phyloP scores from a whole-genome alignment of 2,113 vertebrate species.

The Lutjanus erythropterus region DNA sequence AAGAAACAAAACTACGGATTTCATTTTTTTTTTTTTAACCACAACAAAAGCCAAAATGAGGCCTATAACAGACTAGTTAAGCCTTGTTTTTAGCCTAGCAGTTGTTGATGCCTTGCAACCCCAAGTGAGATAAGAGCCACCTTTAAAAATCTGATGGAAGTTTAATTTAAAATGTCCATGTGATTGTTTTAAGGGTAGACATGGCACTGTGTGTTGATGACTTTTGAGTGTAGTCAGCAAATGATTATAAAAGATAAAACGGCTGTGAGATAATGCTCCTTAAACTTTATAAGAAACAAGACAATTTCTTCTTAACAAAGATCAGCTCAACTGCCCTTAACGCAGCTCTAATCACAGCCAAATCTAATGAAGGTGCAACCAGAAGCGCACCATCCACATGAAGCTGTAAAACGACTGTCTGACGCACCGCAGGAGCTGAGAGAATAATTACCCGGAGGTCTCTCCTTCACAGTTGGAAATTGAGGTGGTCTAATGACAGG shows the following conservation, averaged over 20 bases:
- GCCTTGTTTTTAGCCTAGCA: too few species aligned
- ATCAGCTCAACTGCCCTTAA: slow-evolving; percentile 36
- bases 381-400: slow-evolving; percentile 33
- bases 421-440: slow-evolving; percentile 23
- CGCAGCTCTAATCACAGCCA: slow-evolving; percentile 31
- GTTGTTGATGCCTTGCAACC: too few species aligned
- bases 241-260: not conserved
- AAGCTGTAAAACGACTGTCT: slow-evolving; percentile 38
- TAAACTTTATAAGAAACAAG: slow-evolving; percentile 7
- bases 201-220: not conserved
- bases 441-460: slow-evolving; percentile 59
- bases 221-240: not conserved
- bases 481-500: slow-evolving; percentile 45
- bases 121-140: too few species aligned
- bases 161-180: not conserved
- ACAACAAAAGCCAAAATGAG: too few species aligned
- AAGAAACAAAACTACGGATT: too few species aligned
- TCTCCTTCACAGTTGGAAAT: slow-evolving; percentile 37
- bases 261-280: not conserved
- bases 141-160: not conserved
- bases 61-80: too few species aligned
- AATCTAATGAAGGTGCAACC: slow-evolving; percentile 41
- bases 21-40: too few species aligned
- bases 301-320: slow-evolving; percentile 8
- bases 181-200: not conserved